A percentile compares a stretch with the other conserved stretches of the same genome.
phyloP scores from a whole-genome alignment of 2,888 invertebrate genomes.

The Euspilapteryx auroguttella region DNA sequence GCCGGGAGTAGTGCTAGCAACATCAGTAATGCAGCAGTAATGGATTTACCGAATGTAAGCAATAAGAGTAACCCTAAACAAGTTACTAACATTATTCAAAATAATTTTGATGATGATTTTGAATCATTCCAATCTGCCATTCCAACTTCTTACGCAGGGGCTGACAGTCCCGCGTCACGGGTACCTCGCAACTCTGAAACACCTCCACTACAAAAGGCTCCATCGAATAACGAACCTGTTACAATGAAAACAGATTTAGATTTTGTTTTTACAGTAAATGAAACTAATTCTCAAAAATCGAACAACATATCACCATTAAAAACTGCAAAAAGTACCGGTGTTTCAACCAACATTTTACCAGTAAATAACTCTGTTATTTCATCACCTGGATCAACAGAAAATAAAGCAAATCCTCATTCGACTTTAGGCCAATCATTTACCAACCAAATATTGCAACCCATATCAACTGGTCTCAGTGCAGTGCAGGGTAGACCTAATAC shows the following conservation, averaged over 20 bases:
- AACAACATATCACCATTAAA: too few relatives aligned
- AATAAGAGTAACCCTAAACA: background rate
- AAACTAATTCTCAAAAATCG: too few relatives aligned
- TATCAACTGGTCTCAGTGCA: conserved; percentile 12
- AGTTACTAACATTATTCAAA: background rate
- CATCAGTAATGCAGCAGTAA: background rate
- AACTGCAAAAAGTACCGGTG: background rate
- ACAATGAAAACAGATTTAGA: background rate
- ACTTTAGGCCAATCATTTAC: background rate
- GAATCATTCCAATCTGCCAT: conserved; percentile 46
- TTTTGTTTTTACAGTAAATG: too few relatives aligned
- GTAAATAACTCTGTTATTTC: background rate
- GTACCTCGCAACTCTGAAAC: background rate
- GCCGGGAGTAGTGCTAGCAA: background rate
- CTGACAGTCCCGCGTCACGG: background rate
- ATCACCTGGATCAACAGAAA: background rate
- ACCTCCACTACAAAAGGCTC: background rate
- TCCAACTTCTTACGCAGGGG: conserved; percentile 10
- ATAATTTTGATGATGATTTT: conserved; percentile 33
- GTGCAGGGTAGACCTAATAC: conserved; percentile 21
- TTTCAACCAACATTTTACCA: conserved; percentile 1
- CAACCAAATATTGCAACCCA: conserved; percentile 23
- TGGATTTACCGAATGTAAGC: too few relatives aligned
- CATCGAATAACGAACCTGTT: background rate
- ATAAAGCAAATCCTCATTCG: background rate